These are phyloP conservation scores for Synanthedon andrenaeformis DNA, from an alignment of 2,888 invertebrate species.

Conservation along the genomic window DNA sequence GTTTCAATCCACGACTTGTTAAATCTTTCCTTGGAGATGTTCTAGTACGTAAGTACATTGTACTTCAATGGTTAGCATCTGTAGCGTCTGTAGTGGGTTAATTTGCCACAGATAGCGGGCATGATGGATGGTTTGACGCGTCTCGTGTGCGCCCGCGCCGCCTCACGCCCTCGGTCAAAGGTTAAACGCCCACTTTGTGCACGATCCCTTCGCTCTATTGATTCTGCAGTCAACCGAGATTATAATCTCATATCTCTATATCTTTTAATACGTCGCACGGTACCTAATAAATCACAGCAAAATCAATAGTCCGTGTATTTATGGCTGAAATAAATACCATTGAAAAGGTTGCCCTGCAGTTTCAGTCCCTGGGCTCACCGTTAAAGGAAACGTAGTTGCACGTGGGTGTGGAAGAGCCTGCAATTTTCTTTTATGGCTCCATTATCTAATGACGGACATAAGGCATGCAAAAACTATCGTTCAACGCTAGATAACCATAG, in stretches of 20 bases:
- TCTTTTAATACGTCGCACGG: slow-evolving; percentile 19
- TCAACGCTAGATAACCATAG: slow-evolving; percentile 11
- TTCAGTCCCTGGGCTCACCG: slow-evolving; percentile 17
- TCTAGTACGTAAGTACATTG: too few relatives aligned
- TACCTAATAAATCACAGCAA: slow-evolving; percentile 14
- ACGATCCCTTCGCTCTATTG: slow-evolving; percentile 59
- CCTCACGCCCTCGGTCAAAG: slow-evolving; percentile 49
- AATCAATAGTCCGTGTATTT: slow-evolving; percentile 18
- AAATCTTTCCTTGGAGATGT: too few relatives aligned
- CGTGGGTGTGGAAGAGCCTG: slow-evolving; percentile 23
- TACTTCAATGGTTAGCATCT: slow-evolving; percentile 12
- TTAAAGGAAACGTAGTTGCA: slow-evolving; percentile 25
- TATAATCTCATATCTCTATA: slow-evolving; percentile 34
- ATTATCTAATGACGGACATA: slow-evolving; percentile 29
- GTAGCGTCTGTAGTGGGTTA: slow-evolving; percentile 52
- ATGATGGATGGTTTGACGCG: slow-evolving; percentile 60
- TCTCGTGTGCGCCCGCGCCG: slow-evolving; percentile 42
- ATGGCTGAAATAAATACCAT: slow-evolving; percentile 19
- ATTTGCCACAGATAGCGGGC: slow-evolving; percentile 55
- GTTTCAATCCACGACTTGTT: too few relatives aligned
- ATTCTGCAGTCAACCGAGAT: slow-evolving; percentile 58
- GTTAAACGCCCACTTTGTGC: slow-evolving; percentile 65
- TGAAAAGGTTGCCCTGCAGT: slow-evolving; percentile 14
- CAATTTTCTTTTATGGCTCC: slow-evolving; percentile 38
- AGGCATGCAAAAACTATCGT: slow-evolving; percentile 28